Percentiles rank a stretch among this genome's conserved stretches.
Conservation (phyloP, 2,888 invertebrate species). For the Drosophila antonietae region DNA sequence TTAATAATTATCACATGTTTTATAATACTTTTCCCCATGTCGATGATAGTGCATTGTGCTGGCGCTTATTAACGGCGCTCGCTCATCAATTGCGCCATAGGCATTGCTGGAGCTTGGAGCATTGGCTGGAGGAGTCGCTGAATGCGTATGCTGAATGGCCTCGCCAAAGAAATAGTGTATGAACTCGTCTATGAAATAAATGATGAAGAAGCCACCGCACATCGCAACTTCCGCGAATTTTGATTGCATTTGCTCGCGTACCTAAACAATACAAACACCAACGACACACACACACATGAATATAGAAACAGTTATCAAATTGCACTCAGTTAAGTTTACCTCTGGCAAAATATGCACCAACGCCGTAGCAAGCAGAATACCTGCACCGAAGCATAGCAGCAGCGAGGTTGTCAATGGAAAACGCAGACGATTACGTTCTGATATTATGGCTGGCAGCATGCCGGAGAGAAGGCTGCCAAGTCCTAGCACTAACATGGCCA, state of each 20-base stretch:
- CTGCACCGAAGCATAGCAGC: conserved; percentile 92
- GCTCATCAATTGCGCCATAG: conserved; percentile 77
- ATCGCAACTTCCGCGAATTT: conserved; percentile 88
- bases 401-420: conserved; percentile 89
- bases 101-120: conserved; percentile 31
- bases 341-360: conserved; percentile 93
- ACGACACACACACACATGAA: background rate
- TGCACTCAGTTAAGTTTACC: conserved; percentile 82
- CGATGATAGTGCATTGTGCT: conserved; percentile 19
- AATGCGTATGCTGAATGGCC: conserved; percentile 77
- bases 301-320: conserved; percentile 13
- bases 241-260: conserved; percentile 86
- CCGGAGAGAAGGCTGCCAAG: conserved; percentile 90
- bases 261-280: conserved; percentile 60
- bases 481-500: conserved; percentile 89
- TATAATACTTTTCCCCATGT: conserved; percentile 41
- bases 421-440: conserved; percentile 86
- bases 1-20: background rate
- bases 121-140: conserved; percentile 21
- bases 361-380: conserved; percentile 91
- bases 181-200: conserved; percentile 90
- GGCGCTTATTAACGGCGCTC: conserved; percentile 39
- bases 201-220: conserved; percentile 89
- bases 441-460: conserved; percentile 88
- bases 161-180: conserved; percentile 88